A percentile compares a stretch with the other conserved stretches of the same genome.
phyloP scores from a whole-genome alignment of 2,888 invertebrate species.

The Camptogramma bilineatum region DNA sequence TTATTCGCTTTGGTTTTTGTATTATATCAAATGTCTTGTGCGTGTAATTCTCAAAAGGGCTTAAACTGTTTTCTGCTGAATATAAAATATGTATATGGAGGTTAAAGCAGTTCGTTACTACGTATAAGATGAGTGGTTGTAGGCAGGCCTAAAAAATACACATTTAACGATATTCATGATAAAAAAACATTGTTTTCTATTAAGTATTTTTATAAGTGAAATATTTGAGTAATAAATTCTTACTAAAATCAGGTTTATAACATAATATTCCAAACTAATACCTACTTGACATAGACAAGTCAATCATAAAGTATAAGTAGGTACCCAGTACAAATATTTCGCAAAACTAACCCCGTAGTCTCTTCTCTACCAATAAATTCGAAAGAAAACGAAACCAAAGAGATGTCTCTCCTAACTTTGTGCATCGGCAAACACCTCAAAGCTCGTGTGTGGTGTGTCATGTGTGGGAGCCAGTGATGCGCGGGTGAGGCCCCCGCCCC shows the following conservation, averaged over 20 bases:
- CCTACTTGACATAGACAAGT: too few species aligned
- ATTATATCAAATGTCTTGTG: conserved; percentile 1
- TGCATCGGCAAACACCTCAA: conserved; percentile 45
- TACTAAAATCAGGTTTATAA: too few species aligned
- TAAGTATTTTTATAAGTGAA: too few species aligned
- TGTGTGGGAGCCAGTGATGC: conserved; percentile 72
- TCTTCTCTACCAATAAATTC: background rate
- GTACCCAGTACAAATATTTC: background rate
- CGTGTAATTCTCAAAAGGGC: background rate
- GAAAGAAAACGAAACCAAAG: background rate
- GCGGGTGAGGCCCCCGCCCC: conserved; percentile 65
- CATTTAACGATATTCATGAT: too few species aligned
- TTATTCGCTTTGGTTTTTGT: conserved; percentile 32
- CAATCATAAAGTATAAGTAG: background rate
- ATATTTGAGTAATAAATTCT: too few species aligned
- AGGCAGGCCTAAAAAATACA: too few species aligned
- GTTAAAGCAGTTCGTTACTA: too few species aligned
- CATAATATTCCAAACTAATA: too few species aligned
- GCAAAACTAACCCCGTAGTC: background rate
- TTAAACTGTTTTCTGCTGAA: background rate
- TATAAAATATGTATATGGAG: background rate
- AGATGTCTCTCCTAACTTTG: conserved; percentile 31
- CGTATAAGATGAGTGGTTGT: too few species aligned
- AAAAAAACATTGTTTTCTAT: too few species aligned
- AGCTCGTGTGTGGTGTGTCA: conserved; percentile 61